A percentile compares a stretch with the other conserved stretches of the same genome.
Conservation (phyloP, 2,113 vertebrate species). For the Carassius auratus region DNA sequence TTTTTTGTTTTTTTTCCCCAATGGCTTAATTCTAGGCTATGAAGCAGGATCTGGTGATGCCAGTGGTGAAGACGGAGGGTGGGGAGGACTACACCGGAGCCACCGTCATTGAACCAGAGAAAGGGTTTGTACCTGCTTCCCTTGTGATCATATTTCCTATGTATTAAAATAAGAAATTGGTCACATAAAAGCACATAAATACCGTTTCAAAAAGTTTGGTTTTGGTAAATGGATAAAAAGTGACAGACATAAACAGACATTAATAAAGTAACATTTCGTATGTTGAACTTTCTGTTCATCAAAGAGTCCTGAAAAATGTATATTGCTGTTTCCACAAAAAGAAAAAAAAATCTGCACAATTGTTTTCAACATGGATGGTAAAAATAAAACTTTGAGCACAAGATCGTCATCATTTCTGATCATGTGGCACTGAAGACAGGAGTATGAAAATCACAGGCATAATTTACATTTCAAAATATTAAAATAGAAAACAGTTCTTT, state of each 20-base stretch:
- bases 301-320: no score
- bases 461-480: neutral
- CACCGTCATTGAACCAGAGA: constrained; percentile 89
- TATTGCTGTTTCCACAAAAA: no score
- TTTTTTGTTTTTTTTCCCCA: neutral
- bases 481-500: neutral
- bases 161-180: neutral
- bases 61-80: constrained; percentile 81
- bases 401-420: neutral
- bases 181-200: neutral
- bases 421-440: neutral
- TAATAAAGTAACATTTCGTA: no score
- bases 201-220: neutral
- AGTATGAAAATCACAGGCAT: no score
- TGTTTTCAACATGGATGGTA: neutral
- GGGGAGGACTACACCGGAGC: constrained; percentile 89
- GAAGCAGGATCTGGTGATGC: constrained; percentile 87
- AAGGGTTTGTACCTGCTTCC: constrained; percentile 74
- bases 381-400: neutral
- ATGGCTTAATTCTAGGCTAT: constrained; percentile 74
- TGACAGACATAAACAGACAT: neutral
- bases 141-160: neutral
- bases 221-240: neutral
- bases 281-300: no score
- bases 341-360: no score